Percentiles rank a stretch among this genome's conserved stretches.
Conservation (phyloP, 1,140 invertebrate species). For the Adoxophyes honmai region DNA sequence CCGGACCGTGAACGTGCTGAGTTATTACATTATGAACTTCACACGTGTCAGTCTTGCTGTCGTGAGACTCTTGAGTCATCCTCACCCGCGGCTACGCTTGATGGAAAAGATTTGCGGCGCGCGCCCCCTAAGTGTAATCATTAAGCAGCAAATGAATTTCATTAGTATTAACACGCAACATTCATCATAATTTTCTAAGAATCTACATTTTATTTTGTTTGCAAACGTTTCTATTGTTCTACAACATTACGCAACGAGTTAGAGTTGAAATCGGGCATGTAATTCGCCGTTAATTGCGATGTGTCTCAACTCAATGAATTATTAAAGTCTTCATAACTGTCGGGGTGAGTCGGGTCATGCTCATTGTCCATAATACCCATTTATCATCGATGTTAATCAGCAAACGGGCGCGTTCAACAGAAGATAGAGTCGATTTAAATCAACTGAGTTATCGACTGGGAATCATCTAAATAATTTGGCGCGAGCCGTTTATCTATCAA, state of each 20-base stretch:
- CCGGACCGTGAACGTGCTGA: too few relatives aligned
- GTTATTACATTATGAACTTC: too few relatives aligned
- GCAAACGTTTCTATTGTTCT: conserved; percentile 25
- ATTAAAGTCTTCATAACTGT: background rate
- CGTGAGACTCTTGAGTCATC: background rate
- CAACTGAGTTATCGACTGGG: background rate
- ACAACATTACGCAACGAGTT: background rate
- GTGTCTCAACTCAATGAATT: background rate
- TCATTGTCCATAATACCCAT: background rate
- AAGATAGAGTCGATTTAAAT: conserved; percentile 4
- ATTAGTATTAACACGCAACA: conserved; percentile 40
- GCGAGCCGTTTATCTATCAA: conserved; percentile 3
- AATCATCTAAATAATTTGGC: background rate
- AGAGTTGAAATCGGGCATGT: background rate
- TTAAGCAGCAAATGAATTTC: conserved; percentile 43
- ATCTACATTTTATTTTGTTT: conserved; percentile 17
- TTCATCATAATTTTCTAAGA: conserved; percentile 27
- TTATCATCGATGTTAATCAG: conserved; percentile 12
- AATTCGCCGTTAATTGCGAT: background rate
- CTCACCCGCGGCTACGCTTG: conserved; percentile 18
- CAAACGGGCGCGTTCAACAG: background rate
- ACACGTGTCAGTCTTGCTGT: too few relatives aligned
- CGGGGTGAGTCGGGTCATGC: background rate
- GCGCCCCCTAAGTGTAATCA: conserved; percentile 37
- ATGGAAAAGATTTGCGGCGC: conserved; percentile 16